phyloP scores from a whole-genome alignment of 2,888 invertebrate genomes.

The Amphimallon solstitiale region DNA sequence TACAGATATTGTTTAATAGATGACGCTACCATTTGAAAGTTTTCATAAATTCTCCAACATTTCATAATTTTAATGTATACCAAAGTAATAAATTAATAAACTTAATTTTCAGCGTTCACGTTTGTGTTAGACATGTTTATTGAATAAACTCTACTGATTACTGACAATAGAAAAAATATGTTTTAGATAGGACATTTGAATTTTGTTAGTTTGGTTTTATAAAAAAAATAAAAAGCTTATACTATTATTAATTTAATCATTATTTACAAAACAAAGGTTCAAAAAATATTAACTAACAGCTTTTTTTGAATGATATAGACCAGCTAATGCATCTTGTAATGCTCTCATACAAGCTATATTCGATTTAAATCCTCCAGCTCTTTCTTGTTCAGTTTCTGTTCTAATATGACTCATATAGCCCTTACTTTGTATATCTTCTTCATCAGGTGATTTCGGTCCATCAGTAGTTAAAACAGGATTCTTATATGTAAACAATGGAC shows the following conservation, averaged over 20 bases:
- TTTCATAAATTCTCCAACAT: no score
- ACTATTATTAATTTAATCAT: background rate
- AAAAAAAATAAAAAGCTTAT: no score
- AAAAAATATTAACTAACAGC: slow-evolving; percentile 30
- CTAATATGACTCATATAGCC: slow-evolving; percentile 83
- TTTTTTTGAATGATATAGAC: slow-evolving; percentile 67
- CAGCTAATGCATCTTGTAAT: slow-evolving; percentile 87
- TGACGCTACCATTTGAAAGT: background rate
- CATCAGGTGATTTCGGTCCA: slow-evolving; percentile 78
- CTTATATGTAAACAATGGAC: slow-evolving; percentile 78
- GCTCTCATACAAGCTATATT: slow-evolving; percentile 86
- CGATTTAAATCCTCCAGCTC: slow-evolving; percentile 89
- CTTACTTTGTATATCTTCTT: slow-evolving; percentile 70
- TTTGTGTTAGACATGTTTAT: no score
- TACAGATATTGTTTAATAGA: background rate
- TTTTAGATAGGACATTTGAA: no score
- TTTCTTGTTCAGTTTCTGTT: slow-evolving; percentile 76
- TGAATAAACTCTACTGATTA: no score
- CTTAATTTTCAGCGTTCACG: no score
- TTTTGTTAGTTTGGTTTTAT: no score
- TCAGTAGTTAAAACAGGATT: slow-evolving; percentile 69
- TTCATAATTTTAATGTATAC: no score
- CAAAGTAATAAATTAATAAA: no score
- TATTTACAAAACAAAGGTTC: slow-evolving; percentile 15
- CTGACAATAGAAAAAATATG: no score